Evolutionary conservation across 2,888 invertebrate genomes (phyloP).

Genomic region (Diplazon laetatorius): DNA sequence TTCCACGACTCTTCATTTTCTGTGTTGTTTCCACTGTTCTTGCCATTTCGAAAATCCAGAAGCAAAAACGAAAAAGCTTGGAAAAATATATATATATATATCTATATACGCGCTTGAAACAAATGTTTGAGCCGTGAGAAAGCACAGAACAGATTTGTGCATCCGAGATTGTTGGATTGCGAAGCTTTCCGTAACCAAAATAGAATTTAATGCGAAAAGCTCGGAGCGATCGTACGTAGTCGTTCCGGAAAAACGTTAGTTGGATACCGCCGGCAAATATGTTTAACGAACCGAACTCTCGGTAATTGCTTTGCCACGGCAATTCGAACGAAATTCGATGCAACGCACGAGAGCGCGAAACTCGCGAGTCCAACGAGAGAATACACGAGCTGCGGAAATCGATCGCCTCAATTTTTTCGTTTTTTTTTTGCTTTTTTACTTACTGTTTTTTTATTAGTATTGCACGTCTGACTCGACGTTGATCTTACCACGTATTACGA

Average conservation of each 20-base stretch:
- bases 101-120: too few species aligned
- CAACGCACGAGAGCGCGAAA: slow-evolving; percentile 6
- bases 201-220: not conserved
- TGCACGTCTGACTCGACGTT: not conserved
- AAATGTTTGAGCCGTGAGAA: too few species aligned
- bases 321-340: slow-evolving; percentile 47
- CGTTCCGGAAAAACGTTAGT: slow-evolving; percentile 29
- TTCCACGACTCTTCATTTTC: too few species aligned
- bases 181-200: not conserved
- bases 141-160: too few species aligned
- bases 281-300: slow-evolving; percentile 59
- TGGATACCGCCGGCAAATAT: slow-evolving; percentile 46
- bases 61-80: too few species aligned
- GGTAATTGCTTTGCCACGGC: slow-evolving; percentile 56
- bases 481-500: slow-evolving; percentile 4
- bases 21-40: too few species aligned
- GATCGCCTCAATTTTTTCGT: slow-evolving; percentile 25
- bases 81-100: too few species aligned
- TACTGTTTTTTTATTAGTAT: too few species aligned
- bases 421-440: slow-evolving; percentile 1
- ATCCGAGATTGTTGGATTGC: not conserved
- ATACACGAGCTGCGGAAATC: slow-evolving; percentile 16
- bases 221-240: not conserved
- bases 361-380: slow-evolving; percentile 2
- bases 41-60: too few species aligned